Evolutionary conservation across 30 jellyfish, hydroid and myxozoan species (phyloP), one percentile per base, ranked within the genome.

Genomic region (Catostylus mosaicus): DNA sequence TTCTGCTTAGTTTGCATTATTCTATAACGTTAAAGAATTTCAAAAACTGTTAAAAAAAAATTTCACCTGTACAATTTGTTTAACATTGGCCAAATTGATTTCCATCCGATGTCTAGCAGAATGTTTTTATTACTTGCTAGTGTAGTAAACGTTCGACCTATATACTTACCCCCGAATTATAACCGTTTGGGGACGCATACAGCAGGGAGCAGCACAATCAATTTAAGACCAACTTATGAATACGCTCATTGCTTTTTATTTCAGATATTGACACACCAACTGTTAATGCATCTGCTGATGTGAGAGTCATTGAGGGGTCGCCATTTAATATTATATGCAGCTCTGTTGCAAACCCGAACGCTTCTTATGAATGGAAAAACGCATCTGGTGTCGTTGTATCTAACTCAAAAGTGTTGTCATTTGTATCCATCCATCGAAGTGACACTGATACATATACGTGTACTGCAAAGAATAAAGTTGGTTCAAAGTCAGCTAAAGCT

Each of bases 211-310:
- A n/a, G n/a, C n/a, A n/a, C n/a, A n/a, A n/a, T n/a, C n/a, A n/a
- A n/a, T n/a, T n/a, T n/a, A n/a, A n/a, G n/a, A n/a, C n/a, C n/a
- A n/a, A n/a, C n/a, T n/a, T n/a, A n/a, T n/a, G n/a, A n/a, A n/a
- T n/a, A n/a, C n/a, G n/a, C n/a, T n/a, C n/a, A 43, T 43, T 43
- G 8, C 56, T 43, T 10, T 52, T 52, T 7, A 11, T 52, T 52
- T 22, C 30, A 52, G 67, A 52, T 24, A 52, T 52, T n/a, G 67
- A 52, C 67, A n/a, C 24, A 22, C 67, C 67, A 14, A 52, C 30
- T 6, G 3, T 22, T 4, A 52, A 52, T 52, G 67, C 67, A 10
- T 43, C 56, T 8, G 19, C 3, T 52, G 29, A 22, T 24, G 19
- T 7, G 7, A 52, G 22, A 11, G 19, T 52, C 67, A n/a, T 52